These are phyloP conservation scores for Acromyrmex echinatior DNA, from an alignment of 1,140 invertebrate species.

Conservation along the genomic window DNA sequence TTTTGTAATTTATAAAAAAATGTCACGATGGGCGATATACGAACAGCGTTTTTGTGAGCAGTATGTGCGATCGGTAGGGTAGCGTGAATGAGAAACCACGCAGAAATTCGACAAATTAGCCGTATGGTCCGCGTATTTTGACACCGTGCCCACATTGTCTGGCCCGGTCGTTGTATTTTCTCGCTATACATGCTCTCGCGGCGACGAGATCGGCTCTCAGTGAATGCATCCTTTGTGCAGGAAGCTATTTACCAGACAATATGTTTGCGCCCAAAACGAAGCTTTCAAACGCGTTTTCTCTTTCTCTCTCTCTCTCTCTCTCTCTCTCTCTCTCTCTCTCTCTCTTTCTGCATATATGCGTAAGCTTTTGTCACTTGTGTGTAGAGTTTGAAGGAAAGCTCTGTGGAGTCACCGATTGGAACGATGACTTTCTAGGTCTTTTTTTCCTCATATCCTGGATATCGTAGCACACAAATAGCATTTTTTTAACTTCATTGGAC, in stretches of 20 bases:
- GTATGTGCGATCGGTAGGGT: conserved; percentile 51
- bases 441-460: background rate
- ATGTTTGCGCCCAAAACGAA: conserved; percentile 69
- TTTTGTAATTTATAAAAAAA: conserved; percentile 41
- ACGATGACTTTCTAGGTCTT: conserved; percentile 5
- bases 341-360: conserved; percentile 1
- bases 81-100: conserved; percentile 70
- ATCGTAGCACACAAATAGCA: background rate
- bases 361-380: conserved; percentile 17
- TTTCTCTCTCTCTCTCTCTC: no score
- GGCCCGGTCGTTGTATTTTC: conserved; percentile 67
- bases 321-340: background rate
- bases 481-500: background rate
- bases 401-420: background rate
- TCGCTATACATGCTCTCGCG: conserved; percentile 69
- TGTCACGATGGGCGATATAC: conserved; percentile 38
- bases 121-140: conserved; percentile 85
- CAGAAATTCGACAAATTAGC: conserved; percentile 85
- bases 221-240: conserved; percentile 83
- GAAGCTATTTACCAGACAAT: conserved; percentile 73
- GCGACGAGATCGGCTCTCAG: conserved; percentile 69
- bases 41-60: conserved; percentile 57
- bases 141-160: conserved; percentile 82
- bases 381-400: conserved; percentile 5
- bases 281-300: conserved; percentile 30